phyloP scores from a whole-genome alignment of 2,888 invertebrate genomes.

The Pherbina coryleti region DNA sequence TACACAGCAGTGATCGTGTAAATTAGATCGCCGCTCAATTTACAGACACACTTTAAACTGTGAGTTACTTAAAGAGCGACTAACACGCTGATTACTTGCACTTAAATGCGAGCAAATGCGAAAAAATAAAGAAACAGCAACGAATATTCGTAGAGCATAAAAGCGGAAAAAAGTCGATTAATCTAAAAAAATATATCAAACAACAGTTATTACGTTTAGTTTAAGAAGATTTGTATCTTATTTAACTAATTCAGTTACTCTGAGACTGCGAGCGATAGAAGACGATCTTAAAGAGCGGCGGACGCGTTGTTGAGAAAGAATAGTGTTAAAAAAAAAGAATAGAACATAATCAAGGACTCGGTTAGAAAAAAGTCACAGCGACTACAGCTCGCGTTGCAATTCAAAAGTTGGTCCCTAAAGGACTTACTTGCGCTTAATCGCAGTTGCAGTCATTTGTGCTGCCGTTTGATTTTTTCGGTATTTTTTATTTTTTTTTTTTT shows the following conservation, averaged over 20 bases:
- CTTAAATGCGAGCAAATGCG: slow-evolving; percentile 11
- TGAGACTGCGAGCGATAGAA: slow-evolving; percentile 44
- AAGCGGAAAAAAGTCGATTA: background rate
- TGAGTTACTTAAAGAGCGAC: background rate
- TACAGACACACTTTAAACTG: background rate
- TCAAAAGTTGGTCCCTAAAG: background rate
- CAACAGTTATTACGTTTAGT: slow-evolving; percentile 34
- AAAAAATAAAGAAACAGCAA: background rate
- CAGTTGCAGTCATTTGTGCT: background rate
- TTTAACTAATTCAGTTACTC: slow-evolving; percentile 53
- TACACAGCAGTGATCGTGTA: background rate
- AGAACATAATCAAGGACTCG: background rate
- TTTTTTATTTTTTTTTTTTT: no score
- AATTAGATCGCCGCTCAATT: slow-evolving; percentile 19
- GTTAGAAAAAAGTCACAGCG: no score
- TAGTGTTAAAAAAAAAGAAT: background rate
- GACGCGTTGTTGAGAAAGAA: background rate
- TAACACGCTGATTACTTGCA: background rate
- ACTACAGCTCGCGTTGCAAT: no score
- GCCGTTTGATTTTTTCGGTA: background rate
- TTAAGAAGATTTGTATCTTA: slow-evolving; percentile 53
- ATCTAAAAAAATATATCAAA: slow-evolving; percentile 3
- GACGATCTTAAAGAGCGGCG: background rate
- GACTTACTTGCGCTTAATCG: background rate
- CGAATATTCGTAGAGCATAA: background rate